Evolutionary conservation across 2,113 vertebrate species (phyloP).

Genomic region (Oenanthe melanoleuca): DNA sequence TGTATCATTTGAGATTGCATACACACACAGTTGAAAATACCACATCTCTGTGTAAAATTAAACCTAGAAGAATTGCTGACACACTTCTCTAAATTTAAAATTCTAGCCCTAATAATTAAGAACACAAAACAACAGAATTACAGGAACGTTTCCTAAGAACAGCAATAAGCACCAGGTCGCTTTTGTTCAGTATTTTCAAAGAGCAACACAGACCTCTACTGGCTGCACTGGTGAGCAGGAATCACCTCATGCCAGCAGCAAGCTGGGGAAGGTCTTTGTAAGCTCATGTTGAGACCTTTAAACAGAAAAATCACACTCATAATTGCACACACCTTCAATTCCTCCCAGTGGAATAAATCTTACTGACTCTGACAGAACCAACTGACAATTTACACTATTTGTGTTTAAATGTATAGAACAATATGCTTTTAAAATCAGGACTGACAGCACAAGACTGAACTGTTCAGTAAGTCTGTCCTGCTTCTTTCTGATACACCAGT

Average conservation of each 20-base stretch:
- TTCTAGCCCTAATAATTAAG: slow-evolving; percentile 3
- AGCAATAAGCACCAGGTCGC: background rate
- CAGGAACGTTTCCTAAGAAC: slow-evolving; percentile 37
- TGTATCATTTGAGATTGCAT: background rate
- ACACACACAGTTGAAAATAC: background rate
- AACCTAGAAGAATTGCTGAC: background rate
- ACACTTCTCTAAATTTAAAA: background rate
- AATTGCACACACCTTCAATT: background rate
- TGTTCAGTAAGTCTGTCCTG: background rate
- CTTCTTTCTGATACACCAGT: background rate
- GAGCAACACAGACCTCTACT: slow-evolving; percentile 78
- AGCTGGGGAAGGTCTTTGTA: background rate
- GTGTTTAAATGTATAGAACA: background rate
- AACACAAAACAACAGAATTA: slow-evolving; percentile 46
- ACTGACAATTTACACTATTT: background rate
- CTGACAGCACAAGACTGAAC: background rate
- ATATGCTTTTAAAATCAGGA: background rate
- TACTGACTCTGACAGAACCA: background rate
- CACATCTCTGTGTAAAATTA: background rate
- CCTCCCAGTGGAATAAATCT: background rate
- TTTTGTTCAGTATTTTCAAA: slow-evolving; percentile 58
- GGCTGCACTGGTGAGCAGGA: background rate
- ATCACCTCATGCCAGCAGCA: background rate
- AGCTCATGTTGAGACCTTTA: background rate
- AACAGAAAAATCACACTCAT: background rate